Conservation (phyloP, 2,113 vertebrate species). For the Petrocephalus microphthalmus region DNA sequence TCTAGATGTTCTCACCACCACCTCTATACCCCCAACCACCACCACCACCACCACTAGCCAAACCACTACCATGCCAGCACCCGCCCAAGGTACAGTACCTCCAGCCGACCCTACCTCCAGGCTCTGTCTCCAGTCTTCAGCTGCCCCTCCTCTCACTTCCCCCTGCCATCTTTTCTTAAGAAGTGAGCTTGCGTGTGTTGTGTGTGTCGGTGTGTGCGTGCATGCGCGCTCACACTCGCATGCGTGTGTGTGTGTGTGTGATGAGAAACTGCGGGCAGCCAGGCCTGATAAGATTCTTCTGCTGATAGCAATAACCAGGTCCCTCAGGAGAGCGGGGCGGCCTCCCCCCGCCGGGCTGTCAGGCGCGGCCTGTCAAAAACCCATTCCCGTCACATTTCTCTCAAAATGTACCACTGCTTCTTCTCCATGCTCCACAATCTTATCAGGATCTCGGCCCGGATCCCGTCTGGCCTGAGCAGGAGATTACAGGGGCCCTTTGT, state of each 20-base stretch:
- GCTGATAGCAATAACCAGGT: slow-evolving; percentile 37
- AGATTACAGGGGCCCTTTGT: slow-evolving; percentile 43
- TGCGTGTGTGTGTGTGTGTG: slow-evolving; percentile 17
- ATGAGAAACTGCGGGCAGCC: slow-evolving; percentile 21
- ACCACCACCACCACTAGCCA: slow-evolving; percentile 54
- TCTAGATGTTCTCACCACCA: slow-evolving; percentile 70
- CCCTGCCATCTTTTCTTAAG: neutral
- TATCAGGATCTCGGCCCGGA: slow-evolving; percentile 43
- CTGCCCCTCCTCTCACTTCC: neutral
- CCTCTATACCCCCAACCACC: slow-evolving; percentile 67
- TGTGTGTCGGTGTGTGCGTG: neutral
- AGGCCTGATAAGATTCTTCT: slow-evolving; percentile 39
- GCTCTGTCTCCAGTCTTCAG: neutral
- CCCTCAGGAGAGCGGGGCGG: slow-evolving; percentile 29
- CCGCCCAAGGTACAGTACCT: slow-evolving; percentile 63
- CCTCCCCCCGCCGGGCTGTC: slow-evolving; percentile 12
- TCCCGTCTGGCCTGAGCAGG: slow-evolving; percentile 33
- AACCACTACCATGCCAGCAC: slow-evolving; percentile 49
- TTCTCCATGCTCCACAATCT: slow-evolving; percentile 35
- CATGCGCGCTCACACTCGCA: neutral
- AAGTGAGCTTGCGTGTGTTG: neutral
- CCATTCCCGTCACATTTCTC: slow-evolving; percentile 12
- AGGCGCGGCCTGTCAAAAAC: slow-evolving; percentile 26
- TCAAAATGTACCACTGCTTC: slow-evolving; percentile 36
- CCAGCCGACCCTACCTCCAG: slow-evolving; percentile 30